These are phyloP conservation scores for Calephelis perditalis DNA, from an alignment of 2,888 invertebrate species.

Conservation along the genomic window DNA sequence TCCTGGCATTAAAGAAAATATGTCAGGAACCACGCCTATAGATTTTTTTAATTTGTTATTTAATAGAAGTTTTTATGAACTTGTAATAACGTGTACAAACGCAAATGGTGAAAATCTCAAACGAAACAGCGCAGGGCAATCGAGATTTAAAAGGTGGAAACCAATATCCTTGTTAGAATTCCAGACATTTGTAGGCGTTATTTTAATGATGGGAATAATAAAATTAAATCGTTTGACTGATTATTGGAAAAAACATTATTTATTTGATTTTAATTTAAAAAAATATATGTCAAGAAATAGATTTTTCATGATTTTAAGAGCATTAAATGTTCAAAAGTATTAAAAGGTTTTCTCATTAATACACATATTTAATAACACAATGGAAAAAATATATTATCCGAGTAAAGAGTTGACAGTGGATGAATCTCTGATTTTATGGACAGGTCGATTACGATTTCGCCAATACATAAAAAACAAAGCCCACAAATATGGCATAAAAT, in stretches of 20 bases:
- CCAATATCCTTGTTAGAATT: slow-evolving; percentile 23
- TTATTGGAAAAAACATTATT: slow-evolving; percentile 20
- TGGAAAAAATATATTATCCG: slow-evolving; percentile 16
- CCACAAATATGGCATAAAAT: slow-evolving; percentile 8
- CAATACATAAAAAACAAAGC: slow-evolving; percentile 17
- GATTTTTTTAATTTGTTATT: slow-evolving; percentile 27
- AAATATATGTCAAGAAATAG: slow-evolving; percentile 21
- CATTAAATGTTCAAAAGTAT: slow-evolving; percentile 20
- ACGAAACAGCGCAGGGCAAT: slow-evolving; percentile 22
- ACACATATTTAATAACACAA: slow-evolving; percentile 14
- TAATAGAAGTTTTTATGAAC: slow-evolving; percentile 24
- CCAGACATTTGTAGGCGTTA: slow-evolving; percentile 20
- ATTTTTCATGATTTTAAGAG: slow-evolving; percentile 21
- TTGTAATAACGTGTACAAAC: slow-evolving; percentile 26
- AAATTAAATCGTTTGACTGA: slow-evolving; percentile 25
- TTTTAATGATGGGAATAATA: slow-evolving; percentile 24
- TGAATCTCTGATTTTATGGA: slow-evolving; percentile 16
- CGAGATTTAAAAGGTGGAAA: slow-evolving; percentile 26
- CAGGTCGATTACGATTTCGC: slow-evolving; percentile 10
- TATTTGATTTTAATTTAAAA: slow-evolving; percentile 19
- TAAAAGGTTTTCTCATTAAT: slow-evolving; percentile 18
- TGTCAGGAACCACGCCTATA: no score
- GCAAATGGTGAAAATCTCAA: slow-evolving; percentile 23
- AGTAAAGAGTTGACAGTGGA: slow-evolving; percentile 16
- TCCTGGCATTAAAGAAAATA: slow-evolving; percentile 27